These are phyloP conservation scores for Amblyraja radiata DNA, from an alignment of 2,797 vertebrate species.

Conservation along the genomic window DNA sequence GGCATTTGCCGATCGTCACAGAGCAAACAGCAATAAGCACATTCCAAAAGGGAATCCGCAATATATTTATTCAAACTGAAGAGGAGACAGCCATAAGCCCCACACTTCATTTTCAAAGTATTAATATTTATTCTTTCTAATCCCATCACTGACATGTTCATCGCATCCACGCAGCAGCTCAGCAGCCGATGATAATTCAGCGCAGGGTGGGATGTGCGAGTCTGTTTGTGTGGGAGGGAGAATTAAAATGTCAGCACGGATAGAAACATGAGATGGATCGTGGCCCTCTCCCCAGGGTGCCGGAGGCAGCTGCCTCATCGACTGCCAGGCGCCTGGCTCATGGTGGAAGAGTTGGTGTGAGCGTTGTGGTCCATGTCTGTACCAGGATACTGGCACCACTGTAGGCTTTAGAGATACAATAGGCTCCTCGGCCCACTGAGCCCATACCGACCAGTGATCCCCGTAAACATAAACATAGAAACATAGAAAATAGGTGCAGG, in stretches of 20 bases:
- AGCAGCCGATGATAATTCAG: slow-evolving; percentile 5
- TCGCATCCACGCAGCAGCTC: neutral
- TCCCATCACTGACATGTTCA: neutral
- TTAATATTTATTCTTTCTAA: slow-evolving; percentile 21
- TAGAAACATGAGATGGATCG: neutral
- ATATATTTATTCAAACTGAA: neutral
- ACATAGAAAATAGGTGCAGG: too few relatives aligned
- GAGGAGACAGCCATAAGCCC: neutral
- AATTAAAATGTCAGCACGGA: neutral
- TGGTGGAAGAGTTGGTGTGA: neutral
- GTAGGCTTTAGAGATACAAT: too few relatives aligned
- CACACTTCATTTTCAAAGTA: slow-evolving; percentile 28
- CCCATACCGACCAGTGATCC: too few relatives aligned
- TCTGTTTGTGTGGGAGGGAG: neutral
- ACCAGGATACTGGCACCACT: too few relatives aligned
- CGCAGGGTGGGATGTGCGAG: neutral
- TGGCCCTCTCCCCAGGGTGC: neutral
- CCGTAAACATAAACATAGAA: too few relatives aligned
- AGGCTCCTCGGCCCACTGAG: too few relatives aligned
- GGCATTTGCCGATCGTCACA: neutral
- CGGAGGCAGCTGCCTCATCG: neutral
- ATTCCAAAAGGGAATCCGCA: neutral
- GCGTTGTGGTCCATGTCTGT: too few relatives aligned
- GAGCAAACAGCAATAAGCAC: neutral
- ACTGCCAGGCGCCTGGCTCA: too few relatives aligned